These are phyloP conservation scores for Microctonus brassicae DNA, from an alignment of 2,888 invertebrate genomes.

Conservation along the genomic window DNA sequence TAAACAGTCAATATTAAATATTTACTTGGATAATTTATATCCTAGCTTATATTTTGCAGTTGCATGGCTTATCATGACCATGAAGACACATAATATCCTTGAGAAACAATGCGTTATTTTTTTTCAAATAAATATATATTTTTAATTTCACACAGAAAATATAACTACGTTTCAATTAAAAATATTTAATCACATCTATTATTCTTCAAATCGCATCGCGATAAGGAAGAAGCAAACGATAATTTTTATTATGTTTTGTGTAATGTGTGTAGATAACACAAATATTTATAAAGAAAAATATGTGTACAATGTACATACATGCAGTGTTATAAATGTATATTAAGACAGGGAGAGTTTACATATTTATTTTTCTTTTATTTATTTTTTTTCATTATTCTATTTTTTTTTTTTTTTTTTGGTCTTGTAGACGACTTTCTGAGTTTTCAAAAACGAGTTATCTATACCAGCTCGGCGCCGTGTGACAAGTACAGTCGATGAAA, in stretches of 20 bases:
- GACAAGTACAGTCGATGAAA: conserved; percentile 33
- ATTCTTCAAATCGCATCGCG: background rate
- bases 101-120: background rate
- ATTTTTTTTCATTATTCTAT: background rate
- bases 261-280: background rate
- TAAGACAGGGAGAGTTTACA: background rate
- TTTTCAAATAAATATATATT: background rate
- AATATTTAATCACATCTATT: background rate
- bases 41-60: no score
- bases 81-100: background rate
- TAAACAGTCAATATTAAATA: no score
- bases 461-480: background rate
- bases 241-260: background rate
- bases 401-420: conserved; percentile 1
- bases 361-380: background rate
- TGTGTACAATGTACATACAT: no score
- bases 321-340: background rate
- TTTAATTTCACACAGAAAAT: no score
- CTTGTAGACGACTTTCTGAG: background rate
- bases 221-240: background rate
- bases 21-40: background rate
- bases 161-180: no score
- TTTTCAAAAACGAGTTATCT: background rate
- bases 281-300: background rate
- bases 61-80: background rate